Percentiles rank a stretch among this genome's conserved stretches.
Evolutionary conservation across 2,888 invertebrate genomes (phyloP).

Genomic region (Loripinus fragilis): DNA sequence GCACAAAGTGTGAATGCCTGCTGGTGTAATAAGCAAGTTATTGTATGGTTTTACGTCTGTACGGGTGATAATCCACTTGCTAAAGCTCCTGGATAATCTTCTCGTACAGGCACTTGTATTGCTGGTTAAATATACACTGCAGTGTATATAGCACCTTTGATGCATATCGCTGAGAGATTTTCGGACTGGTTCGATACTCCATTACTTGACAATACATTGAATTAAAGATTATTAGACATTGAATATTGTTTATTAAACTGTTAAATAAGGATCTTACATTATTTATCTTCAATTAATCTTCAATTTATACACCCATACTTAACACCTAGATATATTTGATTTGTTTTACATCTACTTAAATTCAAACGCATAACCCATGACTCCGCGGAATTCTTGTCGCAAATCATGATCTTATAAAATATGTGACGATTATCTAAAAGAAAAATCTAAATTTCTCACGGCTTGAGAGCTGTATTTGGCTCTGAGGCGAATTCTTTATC

Average conservation of each 20-base stretch:
- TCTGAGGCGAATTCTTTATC: constrained; percentile 18
- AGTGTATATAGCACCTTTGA: too few relatives aligned
- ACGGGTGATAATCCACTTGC: too few relatives aligned
- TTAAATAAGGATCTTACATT: constrained; percentile 13
- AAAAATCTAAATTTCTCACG: constrained; percentile 15
- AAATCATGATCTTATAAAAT: constrained; percentile 20
- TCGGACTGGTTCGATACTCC: too few relatives aligned
- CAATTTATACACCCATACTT: constrained; percentile 15
- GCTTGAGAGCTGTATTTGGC: constrained; percentile 17
- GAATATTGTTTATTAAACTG: constrained; percentile 17
- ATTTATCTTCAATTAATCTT: constrained; percentile 7
- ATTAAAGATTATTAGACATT: too few relatives aligned
- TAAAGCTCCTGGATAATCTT: too few relatives aligned
- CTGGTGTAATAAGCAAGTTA: too few relatives aligned
- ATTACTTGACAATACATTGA: too few relatives aligned
- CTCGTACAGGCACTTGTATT: too few relatives aligned
- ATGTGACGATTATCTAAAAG: constrained; percentile 13
- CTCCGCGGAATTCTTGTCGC: constrained; percentile 14
- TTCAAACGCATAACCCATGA: constrained; percentile 20
- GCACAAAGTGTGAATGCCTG: too few relatives aligned
- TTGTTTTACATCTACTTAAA: constrained; percentile 20
- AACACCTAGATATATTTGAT: constrained; percentile 18
- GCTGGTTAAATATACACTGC: too few relatives aligned
- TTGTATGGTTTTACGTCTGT: too few relatives aligned
- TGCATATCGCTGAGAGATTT: too few relatives aligned